Base-by-base conservation (phyloP, 2,113 vertebrate species). In the Osmerus mordax region DNA sequence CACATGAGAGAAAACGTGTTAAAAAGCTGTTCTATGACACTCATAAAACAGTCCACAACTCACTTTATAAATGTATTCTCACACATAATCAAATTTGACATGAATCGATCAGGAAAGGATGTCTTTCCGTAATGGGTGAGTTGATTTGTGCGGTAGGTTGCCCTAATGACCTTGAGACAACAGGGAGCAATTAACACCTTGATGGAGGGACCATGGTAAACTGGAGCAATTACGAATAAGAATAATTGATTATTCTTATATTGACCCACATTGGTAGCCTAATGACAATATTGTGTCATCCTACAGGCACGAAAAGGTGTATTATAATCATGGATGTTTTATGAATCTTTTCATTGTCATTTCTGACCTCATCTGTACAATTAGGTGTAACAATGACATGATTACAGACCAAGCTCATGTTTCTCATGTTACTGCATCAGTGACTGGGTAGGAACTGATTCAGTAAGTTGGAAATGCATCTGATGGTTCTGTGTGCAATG, bases 61-160 rank as follows among this genome's bases (percentile, higher is more conserved):
- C 41, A 61, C 73, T 83, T 81, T 72, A 83, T 62, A 81, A 79
- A 67, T 72, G 61, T 67, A 70, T 47, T 18, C 61, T 56, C 72
- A 85, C 21, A 29, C 53, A 52, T 82, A 80, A 86, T 86, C 78
- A 82, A 14, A 83, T 86, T 87, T 80, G 67, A 74, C 67, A 65
- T 73, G 32, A 84, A 82, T 86, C 83, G 71, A 81, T 87, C 74
- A 77, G 73, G 73, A 77, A 70, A 74, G 53, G 72, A 70, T 54
- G 67, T 76, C 67, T 73, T 73, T 75, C 67, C 76, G 63, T 69
- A 32, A 12, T 54, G 28, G 58, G 76, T 74, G 65, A 78, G 73
- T 16, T 53, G 52, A 65, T 56, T 73, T 74, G 81, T 41, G 80
- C 74, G 70, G 60, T 32, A 51, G 18, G 59, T 9, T 51, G 73